Conservation (phyloP, 2,797 vertebrate species). For the Lacerta bilineata region DNA sequence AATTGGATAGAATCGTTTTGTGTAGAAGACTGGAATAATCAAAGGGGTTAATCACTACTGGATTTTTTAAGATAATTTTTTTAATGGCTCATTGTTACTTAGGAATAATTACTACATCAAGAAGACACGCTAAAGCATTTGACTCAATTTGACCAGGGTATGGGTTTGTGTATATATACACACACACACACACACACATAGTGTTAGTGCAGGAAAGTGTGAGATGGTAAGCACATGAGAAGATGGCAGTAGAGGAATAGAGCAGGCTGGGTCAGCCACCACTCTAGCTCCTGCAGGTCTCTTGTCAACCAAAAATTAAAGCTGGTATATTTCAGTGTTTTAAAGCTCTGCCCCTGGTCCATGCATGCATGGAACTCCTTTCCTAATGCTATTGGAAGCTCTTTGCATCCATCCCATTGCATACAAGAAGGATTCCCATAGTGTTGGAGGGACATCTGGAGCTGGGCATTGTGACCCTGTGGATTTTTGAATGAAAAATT, state of each 20-base stretch:
- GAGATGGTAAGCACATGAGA: background rate
- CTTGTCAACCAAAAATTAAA: conserved; percentile 17
- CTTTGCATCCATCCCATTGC: no score
- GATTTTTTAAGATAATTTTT: conserved; percentile 55
- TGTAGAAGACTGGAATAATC: conserved; percentile 72
- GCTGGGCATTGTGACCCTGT: background rate
- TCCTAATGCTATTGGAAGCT: background rate
- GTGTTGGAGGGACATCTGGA: background rate
- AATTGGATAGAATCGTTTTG: conserved; percentile 58
- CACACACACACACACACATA: background rate
- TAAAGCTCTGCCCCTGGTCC: background rate
- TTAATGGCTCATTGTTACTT: conserved; percentile 55
- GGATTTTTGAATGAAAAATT: conserved; percentile 11
- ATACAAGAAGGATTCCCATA: background rate
- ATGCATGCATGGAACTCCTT: background rate
- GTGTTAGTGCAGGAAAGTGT: background rate
- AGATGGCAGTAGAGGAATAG: background rate
- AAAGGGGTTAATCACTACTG: conserved; percentile 70
- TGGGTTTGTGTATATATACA: no score
- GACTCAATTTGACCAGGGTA: conserved; percentile 42
- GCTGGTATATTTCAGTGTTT: background rate
- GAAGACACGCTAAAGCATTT: conserved; percentile 60
- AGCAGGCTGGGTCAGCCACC: background rate
- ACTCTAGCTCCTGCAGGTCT: conserved; percentile 9
- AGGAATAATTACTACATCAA: conserved; percentile 71